These are phyloP conservation scores for Parnassius mnemosyne DNA, from an alignment of 2,888 invertebrate species.

Conservation along the genomic window DNA sequence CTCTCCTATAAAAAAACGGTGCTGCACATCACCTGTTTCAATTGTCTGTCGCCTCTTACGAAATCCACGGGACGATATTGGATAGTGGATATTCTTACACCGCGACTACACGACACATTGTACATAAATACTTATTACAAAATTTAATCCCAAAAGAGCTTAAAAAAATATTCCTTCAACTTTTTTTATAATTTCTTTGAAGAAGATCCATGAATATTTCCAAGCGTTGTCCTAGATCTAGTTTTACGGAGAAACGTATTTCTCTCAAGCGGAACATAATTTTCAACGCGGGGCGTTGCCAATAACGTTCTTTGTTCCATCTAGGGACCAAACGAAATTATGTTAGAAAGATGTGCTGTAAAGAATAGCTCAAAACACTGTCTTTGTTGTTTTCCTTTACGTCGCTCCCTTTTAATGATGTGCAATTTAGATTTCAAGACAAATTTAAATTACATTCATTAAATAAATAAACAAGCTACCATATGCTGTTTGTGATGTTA, in stretches of 20 bases:
- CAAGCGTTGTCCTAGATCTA: slow-evolving; percentile 9
- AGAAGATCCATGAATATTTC: slow-evolving; percentile 1
- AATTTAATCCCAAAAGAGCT: too few relatives aligned
- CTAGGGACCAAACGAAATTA: slow-evolving; percentile 24
- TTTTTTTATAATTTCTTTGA: not conserved
- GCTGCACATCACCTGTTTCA: too few relatives aligned
- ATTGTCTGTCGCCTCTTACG: too few relatives aligned
- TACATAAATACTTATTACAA: too few relatives aligned
- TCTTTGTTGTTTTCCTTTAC: slow-evolving; percentile 10
- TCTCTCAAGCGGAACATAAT: slow-evolving; percentile 17
- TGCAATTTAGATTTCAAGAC: slow-evolving; percentile 19
- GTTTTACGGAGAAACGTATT: slow-evolving; percentile 6
- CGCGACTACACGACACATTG: too few relatives aligned
- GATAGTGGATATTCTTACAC: too few relatives aligned
- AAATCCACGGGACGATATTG: too few relatives aligned
- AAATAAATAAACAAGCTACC: too few relatives aligned
- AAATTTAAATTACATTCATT: not conserved
- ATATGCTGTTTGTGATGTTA: too few relatives aligned
- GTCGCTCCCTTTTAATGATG: slow-evolving; percentile 7
- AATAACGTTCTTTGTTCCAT: slow-evolving; percentile 26
- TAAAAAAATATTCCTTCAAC: not conserved
- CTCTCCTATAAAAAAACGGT: too few relatives aligned
- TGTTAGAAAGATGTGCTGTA: slow-evolving; percentile 14
- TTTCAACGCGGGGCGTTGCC: slow-evolving; percentile 16
- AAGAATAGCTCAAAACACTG: slow-evolving; percentile 14